Conservation (phyloP, 2,888 invertebrate species). For the Trichogramma dendrolimi region DNA sequence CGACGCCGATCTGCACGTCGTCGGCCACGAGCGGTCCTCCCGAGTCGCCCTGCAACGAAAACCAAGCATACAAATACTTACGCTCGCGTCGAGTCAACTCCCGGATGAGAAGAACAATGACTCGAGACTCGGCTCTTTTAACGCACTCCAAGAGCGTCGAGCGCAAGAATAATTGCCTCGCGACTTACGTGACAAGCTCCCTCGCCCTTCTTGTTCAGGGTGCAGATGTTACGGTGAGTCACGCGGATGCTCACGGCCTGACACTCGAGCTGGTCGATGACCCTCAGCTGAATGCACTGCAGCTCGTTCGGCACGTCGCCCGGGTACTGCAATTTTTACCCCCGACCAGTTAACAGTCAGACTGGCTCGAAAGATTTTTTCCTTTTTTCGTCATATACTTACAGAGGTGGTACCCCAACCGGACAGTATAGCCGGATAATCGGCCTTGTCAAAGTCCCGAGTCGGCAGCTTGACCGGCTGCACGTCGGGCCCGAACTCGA, state of each 20-base stretch:
- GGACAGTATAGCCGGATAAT: slow-evolving; percentile 44
- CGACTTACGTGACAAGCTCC: slow-evolving; percentile 62
- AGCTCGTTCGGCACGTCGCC: slow-evolving; percentile 56
- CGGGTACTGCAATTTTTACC: slow-evolving; percentile 53
- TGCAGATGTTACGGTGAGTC: slow-evolving; percentile 57
- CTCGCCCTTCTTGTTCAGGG: slow-evolving; percentile 58
- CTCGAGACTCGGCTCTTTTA: no score
- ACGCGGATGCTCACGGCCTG: slow-evolving; percentile 53
- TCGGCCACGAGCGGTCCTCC: slow-evolving; percentile 49
- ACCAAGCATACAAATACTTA: neutral
- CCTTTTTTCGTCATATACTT: slow-evolving; percentile 11
- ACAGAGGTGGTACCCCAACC: slow-evolving; percentile 49
- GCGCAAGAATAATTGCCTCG: neutral
- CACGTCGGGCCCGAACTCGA: slow-evolving; percentile 42
- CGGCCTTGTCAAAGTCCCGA: slow-evolving; percentile 41
- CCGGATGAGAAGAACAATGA: neutral
- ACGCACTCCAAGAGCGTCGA: neutral
- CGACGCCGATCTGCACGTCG: slow-evolving; percentile 49
- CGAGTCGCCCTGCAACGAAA: slow-evolving; percentile 44
- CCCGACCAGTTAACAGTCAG: no score
- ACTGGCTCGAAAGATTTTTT: neutral
- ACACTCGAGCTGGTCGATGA: slow-evolving; percentile 53
- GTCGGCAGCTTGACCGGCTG: slow-evolving; percentile 39
- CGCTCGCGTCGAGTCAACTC: neutral
- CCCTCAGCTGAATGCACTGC: slow-evolving; percentile 57